phyloP scores from a whole-genome alignment of 2,113 vertebrate species.

The Varanus salvator region DNA sequence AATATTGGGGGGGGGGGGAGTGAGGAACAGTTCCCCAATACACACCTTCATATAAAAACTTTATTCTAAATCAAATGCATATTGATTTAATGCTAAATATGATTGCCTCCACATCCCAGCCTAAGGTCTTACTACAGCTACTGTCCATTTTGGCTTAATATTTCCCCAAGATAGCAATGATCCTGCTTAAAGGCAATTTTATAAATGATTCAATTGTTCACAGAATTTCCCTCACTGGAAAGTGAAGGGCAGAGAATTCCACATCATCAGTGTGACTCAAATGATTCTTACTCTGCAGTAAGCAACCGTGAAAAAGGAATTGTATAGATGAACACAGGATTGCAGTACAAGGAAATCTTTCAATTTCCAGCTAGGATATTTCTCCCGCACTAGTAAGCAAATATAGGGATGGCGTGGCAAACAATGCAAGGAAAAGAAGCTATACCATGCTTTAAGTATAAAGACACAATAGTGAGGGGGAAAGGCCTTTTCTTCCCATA shows the following conservation, averaged over 20 bases:
- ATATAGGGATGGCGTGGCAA: slow-evolving; percentile 75
- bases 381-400: slow-evolving; percentile 67
- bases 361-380: slow-evolving; percentile 73
- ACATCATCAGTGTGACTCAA: slow-evolving; percentile 20
- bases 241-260: slow-evolving; percentile 27
- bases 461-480: slow-evolving; percentile 68
- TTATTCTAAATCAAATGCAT: background rate
- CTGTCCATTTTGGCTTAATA: slow-evolving; percentile 70
- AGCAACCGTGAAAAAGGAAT: background rate
- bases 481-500: slow-evolving; percentile 71
- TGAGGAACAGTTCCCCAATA: background rate
- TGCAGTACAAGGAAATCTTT: slow-evolving; percentile 74
- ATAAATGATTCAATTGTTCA: accelerated
- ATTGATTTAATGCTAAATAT: background rate
- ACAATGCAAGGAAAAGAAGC: slow-evolving; percentile 79
- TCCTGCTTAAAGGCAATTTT: slow-evolving; percentile 54
- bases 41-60: slow-evolving; percentile 9
- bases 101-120: background rate
- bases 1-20: background rate
- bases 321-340: slow-evolving; percentile 72
- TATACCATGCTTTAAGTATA: slow-evolving; percentile 82
- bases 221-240: slow-evolving; percentile 37
- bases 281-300: background rate
- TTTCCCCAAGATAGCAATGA: slow-evolving; percentile 69
- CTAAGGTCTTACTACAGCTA: slow-evolving; percentile 66